Evolutionary conservation across 2,113 vertebrate genomes (phyloP), one percentile per base, ranked within the genome.

Genomic region (Shinisaurus crocodilurus): DNA sequence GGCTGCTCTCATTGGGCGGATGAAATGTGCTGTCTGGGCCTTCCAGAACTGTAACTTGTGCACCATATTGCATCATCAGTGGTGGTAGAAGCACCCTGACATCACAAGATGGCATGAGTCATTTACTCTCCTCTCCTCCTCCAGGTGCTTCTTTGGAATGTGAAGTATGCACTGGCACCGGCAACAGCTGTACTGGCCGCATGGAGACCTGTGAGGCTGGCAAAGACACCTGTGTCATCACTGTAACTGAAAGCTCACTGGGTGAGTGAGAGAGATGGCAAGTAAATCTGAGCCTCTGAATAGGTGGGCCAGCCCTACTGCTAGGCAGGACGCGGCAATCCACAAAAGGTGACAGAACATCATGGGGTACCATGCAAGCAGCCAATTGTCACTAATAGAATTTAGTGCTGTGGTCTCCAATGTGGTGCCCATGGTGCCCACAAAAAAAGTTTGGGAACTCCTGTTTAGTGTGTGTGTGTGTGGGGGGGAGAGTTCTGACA

Each of bases 61-160:
- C 29, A 29, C 48, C 23, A 23, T 7, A 82, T 23, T 3, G 34
- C 54, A 1, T 76, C 16, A 60, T n/a, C 4, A 50, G 1, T 29
- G 6, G 67, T 74, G 10, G 13, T 5, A 57, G 54, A n/a, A 34
- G 34, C 48, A 18, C 16, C 15, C 25, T 48, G 15, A 27, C 32
- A 57, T 6, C 34, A 23, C 34, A 37, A 70, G n/a, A n/a, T 25
- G 34, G 1, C n/a, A 12, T 9, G 6, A 29, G 18, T 74, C 3
- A 4, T 57, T 15, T 72, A 4, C 40, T 20, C 27, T 43, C 37
- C 3, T 27, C 29, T n/a, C 70, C 40, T 43, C 40, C 32, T 48
- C 75, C 57, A 88, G 86, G 86, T 4, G 9, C 60, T 34, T 23
- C 86, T 48, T n/a, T 88, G 60, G 60, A 88, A 34, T 88, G 86